phyloP scores from a whole-genome alignment of 2,113 vertebrate genomes.

The Electrona antarctica region DNA sequence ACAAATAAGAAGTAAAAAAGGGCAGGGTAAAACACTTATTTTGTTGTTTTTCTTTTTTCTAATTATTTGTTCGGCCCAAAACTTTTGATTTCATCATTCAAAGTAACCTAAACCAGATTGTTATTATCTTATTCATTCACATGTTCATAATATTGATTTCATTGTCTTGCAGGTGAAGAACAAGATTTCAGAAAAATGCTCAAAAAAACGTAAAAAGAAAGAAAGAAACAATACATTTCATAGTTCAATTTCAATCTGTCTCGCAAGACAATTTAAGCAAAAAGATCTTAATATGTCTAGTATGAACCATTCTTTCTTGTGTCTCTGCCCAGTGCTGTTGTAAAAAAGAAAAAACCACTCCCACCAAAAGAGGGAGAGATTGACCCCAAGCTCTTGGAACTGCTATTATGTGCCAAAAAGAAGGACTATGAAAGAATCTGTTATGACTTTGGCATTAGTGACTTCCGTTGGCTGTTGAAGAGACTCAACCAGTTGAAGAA shows the following conservation, averaged over 20 bases:
- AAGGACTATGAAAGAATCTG: slow-evolving; percentile 91
- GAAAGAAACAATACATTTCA: no score
- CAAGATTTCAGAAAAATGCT: slow-evolving; percentile 78
- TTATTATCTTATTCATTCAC: neutral
- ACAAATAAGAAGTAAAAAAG: no score
- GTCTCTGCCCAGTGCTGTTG: slow-evolving; percentile 53
- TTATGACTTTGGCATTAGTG: slow-evolving; percentile 83
- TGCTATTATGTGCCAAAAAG: slow-evolving; percentile 82
- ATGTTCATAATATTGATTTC: neutral
- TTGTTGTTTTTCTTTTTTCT: no score
- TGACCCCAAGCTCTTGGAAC: slow-evolving; percentile 85
- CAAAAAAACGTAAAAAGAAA: slow-evolving; percentile 70
- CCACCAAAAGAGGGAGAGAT: slow-evolving; percentile 72
- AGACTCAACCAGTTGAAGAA: slow-evolving; percentile 83
- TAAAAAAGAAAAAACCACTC: slow-evolving; percentile 48
- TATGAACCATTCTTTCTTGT: neutral
- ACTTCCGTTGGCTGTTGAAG: slow-evolving; percentile 90
- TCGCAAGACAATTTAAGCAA: no score
- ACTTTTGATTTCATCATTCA: no score
- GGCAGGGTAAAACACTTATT: no score
- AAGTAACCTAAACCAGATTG: neutral
- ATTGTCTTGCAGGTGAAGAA: slow-evolving; percentile 28
- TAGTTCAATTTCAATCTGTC: neutral
- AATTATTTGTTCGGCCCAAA: no score
- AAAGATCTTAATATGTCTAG: neutral